phyloP scores from a whole-genome alignment of 1,140 invertebrate species.

The Linepithema humile region DNA sequence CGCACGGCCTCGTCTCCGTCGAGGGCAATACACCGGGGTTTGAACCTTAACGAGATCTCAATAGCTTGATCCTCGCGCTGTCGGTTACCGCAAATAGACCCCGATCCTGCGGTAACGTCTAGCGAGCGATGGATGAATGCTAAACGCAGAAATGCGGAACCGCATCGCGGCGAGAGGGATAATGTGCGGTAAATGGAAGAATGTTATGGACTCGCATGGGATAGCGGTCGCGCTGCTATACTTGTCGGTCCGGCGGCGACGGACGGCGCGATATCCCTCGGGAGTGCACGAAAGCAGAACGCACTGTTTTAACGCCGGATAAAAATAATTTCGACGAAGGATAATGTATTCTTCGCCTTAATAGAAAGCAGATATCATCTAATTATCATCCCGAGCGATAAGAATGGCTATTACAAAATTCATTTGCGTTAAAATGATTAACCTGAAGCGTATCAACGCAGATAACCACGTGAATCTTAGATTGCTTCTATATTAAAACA shows the following conservation, averaged over 20 bases:
- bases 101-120: conserved; percentile 48
- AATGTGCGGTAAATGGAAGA: conserved; percentile 52
- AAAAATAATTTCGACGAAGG: conserved; percentile 39
- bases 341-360: conserved; percentile 18
- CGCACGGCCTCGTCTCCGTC: conserved; percentile 38
- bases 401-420: not conserved
- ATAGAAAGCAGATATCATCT: conserved; percentile 30
- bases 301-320: conserved; percentile 25
- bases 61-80: conserved; percentile 41
- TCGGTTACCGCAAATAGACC: conserved; percentile 50
- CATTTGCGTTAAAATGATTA: conserved; percentile 25
- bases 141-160: conserved; percentile 53
- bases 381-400: conserved; percentile 9
- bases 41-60: conserved; percentile 52
- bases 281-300: conserved; percentile 28
- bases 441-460: not conserved
- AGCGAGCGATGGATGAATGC: conserved; percentile 43
- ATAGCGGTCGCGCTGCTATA: conserved; percentile 16
- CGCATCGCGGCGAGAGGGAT: conserved; percentile 22
- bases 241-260: conserved; percentile 13
- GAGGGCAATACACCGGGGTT: conserved; percentile 25
- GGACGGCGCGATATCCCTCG: not conserved
- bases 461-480: not conserved
- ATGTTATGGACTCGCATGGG: conserved; percentile 45
- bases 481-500: not conserved